These are phyloP conservation scores for Lepus townsendii DNA, from an alignment of 2,797 vertebrate species.

Conservation along the genomic window DNA sequence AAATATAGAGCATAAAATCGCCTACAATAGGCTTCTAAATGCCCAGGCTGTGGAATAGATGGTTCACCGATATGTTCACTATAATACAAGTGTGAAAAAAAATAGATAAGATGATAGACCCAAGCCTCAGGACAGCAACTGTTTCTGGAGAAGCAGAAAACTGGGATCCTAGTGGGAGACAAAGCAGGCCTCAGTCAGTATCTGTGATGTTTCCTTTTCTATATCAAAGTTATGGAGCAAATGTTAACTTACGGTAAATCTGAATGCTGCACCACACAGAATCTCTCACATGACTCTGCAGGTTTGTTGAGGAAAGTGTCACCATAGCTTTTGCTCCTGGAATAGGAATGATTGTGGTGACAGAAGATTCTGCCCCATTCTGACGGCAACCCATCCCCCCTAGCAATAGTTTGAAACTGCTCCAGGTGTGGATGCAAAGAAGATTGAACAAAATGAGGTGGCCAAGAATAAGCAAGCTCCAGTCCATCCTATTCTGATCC, in stretches of 20 bases:
- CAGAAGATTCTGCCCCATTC: neutral
- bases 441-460: constrained; percentile 34
- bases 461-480: neutral
- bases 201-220: neutral
- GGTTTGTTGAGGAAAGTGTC: neutral
- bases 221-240: neutral
- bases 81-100: neutral
- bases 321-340: neutral
- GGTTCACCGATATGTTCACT: neutral
- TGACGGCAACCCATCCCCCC: neutral
- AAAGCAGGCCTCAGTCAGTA: neutral
- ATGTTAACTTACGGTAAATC: neutral
- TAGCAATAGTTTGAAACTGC: neutral
- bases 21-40: constrained; percentile 5
- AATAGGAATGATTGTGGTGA: neutral
- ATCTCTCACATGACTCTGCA: neutral
- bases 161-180: neutral
- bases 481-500: neutral
- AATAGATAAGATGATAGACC: neutral
- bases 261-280: neutral
- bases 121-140: neutral
- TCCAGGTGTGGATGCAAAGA: neutral
- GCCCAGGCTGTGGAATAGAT: neutral
- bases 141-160: constrained; percentile 1
- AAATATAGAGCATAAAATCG: constrained; percentile 37